These are phyloP conservation scores for Monomorium pharaonis DNA, from an alignment of 1,140 invertebrate genomes.

Conservation along the genomic window DNA sequence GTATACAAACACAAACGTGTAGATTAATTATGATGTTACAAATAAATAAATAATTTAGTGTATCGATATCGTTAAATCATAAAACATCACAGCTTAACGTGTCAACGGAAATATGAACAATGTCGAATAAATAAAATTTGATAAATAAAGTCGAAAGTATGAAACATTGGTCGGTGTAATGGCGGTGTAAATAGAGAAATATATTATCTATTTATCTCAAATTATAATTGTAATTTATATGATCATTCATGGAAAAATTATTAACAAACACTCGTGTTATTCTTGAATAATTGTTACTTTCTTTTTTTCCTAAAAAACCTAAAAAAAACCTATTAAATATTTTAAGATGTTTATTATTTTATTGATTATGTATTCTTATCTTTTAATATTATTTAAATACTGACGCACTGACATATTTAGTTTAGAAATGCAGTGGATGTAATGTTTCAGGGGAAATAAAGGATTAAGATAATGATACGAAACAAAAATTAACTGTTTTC, in stretches of 20 bases:
- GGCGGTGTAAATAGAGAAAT: too few species aligned
- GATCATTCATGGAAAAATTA: not conserved
- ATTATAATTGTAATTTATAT: not conserved
- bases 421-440: not conserved
- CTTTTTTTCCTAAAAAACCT: too few species aligned
- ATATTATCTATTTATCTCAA: too few species aligned
- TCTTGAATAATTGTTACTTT: not conserved
- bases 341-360: not conserved
- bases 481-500: not conserved
- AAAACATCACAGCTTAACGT: too few species aligned
- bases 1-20: too few species aligned
- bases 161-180: too few species aligned
- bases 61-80: too few species aligned
- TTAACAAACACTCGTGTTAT: not conserved
- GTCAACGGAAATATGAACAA: too few species aligned
- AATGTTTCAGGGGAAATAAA: not conserved
- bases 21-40: too few species aligned
- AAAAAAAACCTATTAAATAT: not conserved
- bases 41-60: too few species aligned
- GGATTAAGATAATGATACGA: conserved; percentile 6
- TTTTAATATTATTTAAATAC: not conserved
- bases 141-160: too few species aligned
- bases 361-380: not conserved
- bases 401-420: not conserved
- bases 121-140: too few species aligned